Percentiles rank a stretch among this genome's conserved stretches.
These are phyloP conservation scores for Phymorhynchus buccinoides DNA, from an alignment of 1,140 invertebrate genomes.

Conservation along the genomic window DNA sequence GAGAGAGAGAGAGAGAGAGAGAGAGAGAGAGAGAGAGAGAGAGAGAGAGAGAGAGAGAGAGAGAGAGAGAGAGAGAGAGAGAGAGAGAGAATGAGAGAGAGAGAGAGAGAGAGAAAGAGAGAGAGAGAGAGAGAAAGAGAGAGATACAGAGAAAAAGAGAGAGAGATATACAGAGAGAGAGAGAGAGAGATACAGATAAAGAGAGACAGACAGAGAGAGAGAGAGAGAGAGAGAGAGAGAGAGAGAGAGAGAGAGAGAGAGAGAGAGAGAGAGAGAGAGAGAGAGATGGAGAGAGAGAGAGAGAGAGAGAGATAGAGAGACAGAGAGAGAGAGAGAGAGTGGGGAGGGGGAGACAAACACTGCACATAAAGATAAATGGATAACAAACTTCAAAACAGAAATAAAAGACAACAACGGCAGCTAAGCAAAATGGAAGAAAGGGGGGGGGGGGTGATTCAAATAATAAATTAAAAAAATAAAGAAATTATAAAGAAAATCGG, in stretches of 20 bases:
- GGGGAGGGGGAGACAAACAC: too few species aligned
- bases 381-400: too few species aligned
- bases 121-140: conserved; percentile 30
- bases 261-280: neutral
- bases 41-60: conserved; percentile 19
- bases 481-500: too few species aligned
- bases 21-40: neutral
- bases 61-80: neutral
- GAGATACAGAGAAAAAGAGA: neutral
- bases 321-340: neutral
- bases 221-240: conserved; percentile 22
- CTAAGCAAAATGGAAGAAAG: too few species aligned
- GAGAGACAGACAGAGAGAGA: conserved; percentile 29
- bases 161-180: neutral
- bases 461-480: too few species aligned
- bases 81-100: neutral
- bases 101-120: conserved; percentile 11
- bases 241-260: neutral
- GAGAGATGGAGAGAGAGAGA: too few species aligned
- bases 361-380: too few species aligned
- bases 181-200: conserved; percentile 24
- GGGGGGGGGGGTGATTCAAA: too few species aligned
- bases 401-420: too few species aligned
- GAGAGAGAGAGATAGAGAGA: too few species aligned
- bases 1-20: neutral